phyloP scores from a whole-genome alignment of 2,797 vertebrate genomes.

The Fistularia tabacaria region DNA sequence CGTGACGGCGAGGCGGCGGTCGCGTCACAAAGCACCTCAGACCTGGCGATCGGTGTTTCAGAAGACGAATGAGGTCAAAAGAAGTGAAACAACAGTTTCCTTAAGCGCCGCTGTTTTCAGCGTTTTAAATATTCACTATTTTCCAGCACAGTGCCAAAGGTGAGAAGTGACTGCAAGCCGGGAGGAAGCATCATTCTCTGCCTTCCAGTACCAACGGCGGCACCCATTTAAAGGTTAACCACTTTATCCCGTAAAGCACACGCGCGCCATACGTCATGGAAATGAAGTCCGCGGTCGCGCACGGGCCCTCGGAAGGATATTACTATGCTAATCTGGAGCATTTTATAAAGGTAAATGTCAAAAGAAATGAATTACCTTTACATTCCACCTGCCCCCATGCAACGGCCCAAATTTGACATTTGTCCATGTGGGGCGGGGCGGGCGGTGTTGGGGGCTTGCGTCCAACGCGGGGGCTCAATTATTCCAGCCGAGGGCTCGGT shows the following conservation, averaged over 20 bases:
- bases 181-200: constrained; percentile 46
- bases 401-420: constrained; percentile 65
- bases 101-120: too few relatives aligned
- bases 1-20: too few relatives aligned
- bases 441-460: too few relatives aligned
- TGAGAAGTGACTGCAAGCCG: constrained; percentile 28
- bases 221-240: constrained; percentile 71
- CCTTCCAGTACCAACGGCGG: constrained; percentile 58
- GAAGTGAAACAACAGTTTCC: constrained; percentile 8
- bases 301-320: constrained; percentile 59
- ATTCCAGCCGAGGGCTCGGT: too few relatives aligned
- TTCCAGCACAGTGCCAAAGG: constrained; percentile 40
- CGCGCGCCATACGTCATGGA: constrained; percentile 61
- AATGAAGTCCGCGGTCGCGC: constrained; percentile 63
- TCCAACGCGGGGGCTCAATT: too few relatives aligned
- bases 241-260: constrained; percentile 54
- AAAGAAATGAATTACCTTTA: constrained; percentile 74
- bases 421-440: constrained; percentile 36
- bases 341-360: constrained; percentile 76
- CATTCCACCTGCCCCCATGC: constrained; percentile 46
- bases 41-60: too few relatives aligned
- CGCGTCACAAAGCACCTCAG: too few relatives aligned
- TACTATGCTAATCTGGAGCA: constrained; percentile 74
- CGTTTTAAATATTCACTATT: neutral
- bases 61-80: neutral